Evolutionary conservation across 1,140 invertebrate genomes (phyloP).

Genomic region (Anastrepha ludens): DNA sequence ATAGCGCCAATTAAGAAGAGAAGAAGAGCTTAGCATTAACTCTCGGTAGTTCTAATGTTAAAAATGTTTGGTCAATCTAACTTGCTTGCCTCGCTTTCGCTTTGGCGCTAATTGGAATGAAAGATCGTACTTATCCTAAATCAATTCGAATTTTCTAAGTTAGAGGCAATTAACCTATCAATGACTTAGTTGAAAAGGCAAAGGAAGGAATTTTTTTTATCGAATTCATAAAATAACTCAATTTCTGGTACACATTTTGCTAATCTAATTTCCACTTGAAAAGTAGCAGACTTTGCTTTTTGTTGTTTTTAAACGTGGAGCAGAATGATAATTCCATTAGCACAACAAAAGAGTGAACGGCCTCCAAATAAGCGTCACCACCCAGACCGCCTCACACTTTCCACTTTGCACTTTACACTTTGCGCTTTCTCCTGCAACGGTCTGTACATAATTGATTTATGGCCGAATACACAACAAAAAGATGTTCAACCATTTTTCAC

Average conservation of each 20-base stretch:
- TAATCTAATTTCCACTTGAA: constrained; percentile 28
- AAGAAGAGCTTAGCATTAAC: no score
- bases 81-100: no score
- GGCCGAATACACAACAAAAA: neutral
- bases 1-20: no score
- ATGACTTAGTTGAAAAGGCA: neutral
- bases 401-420: neutral
- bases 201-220: neutral
- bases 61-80: no score
- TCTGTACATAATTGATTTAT: constrained; percentile 47
- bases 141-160: neutral
- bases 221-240: neutral
- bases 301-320: neutral
- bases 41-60: no score
- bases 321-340: constrained; percentile 12
- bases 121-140: neutral
- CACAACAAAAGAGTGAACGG: neutral
- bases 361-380: neutral
- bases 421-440: neutral
- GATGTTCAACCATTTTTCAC: constrained; percentile 22
- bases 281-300: neutral
- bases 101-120: no score
- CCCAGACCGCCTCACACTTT: neutral
- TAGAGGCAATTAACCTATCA: neutral
- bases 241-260: neutral